Percentiles rank a stretch among this genome's conserved stretches.
These are phyloP conservation scores for Eospalax fontanierii DNA, from an alignment of 2,797 vertebrate genomes.

Conservation along the genomic window DNA sequence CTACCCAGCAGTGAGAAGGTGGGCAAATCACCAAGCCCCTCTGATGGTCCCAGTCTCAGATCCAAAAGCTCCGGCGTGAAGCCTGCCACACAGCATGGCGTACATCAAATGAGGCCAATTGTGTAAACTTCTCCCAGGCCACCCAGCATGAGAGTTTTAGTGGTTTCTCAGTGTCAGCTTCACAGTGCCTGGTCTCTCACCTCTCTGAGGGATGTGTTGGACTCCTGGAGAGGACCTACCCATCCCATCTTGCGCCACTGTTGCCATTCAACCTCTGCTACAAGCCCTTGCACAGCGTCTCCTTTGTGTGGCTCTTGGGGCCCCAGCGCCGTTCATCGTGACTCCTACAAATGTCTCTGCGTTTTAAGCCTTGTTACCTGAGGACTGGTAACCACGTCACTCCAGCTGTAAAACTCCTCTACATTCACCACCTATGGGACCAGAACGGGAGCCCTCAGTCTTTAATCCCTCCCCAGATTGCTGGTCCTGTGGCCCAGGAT, in stretches of 20 bases:
- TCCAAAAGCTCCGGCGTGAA: not conserved
- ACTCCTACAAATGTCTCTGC: not conserved
- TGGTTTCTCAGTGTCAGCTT: not conserved
- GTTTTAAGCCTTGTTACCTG: not conserved
- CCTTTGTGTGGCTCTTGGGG: not conserved
- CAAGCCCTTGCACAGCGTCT: not conserved
- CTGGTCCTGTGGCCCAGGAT: not conserved
- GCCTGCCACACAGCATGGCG: not conserved
- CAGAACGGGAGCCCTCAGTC: not conserved
- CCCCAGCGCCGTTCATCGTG: not conserved
- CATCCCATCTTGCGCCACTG: not conserved
- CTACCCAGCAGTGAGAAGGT: not conserved
- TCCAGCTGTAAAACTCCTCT: not conserved
- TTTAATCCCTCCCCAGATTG: not conserved
- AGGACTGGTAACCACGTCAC: not conserved
- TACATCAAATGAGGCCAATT: not conserved
- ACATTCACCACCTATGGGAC: not conserved
- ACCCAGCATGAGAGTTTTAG: not conserved
- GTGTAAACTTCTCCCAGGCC: not conserved
- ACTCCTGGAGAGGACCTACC: not conserved
- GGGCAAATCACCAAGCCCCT: not conserved
- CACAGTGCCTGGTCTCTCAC: not conserved
- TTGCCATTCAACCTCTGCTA: not conserved
- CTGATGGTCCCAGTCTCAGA: not conserved
- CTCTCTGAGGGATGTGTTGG: not conserved